Conservation (phyloP, 2,113 vertebrate species). For the Enhydra lutris region DNA sequence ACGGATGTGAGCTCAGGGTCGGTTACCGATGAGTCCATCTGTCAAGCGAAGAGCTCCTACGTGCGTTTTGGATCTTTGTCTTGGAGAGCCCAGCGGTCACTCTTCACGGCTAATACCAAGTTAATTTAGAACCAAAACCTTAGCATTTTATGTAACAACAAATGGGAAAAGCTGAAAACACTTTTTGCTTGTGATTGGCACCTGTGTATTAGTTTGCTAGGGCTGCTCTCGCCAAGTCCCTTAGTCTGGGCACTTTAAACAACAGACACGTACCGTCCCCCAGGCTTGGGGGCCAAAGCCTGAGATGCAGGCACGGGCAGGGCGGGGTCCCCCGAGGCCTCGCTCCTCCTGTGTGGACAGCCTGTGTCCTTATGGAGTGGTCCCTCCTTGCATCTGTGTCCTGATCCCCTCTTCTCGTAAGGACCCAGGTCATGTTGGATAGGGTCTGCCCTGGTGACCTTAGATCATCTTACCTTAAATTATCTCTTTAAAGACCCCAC, state of each 20-base stretch:
- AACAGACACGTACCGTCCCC: background rate
- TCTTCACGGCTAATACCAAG: background rate
- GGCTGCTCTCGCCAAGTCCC: background rate
- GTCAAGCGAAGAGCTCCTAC: background rate
- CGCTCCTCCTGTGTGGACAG: fast-evolving
- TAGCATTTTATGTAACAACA: background rate
- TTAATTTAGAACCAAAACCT: no score
- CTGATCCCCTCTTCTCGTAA: background rate
- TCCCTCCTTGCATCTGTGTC: background rate
- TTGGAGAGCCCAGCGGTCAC: fast-evolving
- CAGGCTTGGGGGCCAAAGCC: background rate
- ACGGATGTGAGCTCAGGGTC: fast-evolving
- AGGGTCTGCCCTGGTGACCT: background rate
- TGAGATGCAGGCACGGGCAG: fast-evolving
- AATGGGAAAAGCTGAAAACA: background rate
- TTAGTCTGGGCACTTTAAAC: background rate
- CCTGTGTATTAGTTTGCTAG: fast-evolving
- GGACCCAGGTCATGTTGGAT: background rate
- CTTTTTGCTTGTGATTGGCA: background rate
- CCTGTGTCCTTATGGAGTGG: fast-evolving
- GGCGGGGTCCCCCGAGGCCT: background rate
- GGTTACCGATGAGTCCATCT: fast-evolving
- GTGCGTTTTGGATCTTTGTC: background rate
- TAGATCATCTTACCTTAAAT: background rate
- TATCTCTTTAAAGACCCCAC: background rate